Base-by-base conservation (phyloP, 2,797 vertebrate genomes). In the Channallabes apus region DNA sequence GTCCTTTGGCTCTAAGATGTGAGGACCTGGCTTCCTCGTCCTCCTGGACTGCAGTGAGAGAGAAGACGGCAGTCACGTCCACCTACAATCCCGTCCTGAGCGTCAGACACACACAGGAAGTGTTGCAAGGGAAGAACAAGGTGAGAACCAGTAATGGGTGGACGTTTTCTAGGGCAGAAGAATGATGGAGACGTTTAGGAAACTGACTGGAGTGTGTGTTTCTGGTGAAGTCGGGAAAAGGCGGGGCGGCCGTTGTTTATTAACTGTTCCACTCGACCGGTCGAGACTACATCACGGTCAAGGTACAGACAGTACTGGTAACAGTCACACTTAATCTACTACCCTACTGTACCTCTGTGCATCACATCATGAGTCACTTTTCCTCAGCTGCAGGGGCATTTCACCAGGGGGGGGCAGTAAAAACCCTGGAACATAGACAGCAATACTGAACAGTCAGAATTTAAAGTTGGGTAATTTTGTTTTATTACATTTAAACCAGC, bases 121-220 rank as follows among this genome's bases (percentile, higher is more conserved):
- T 96, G 69, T 95, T 98, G 90, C 96, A 96, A 89, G 97, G 97
- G 87, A 98, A 96, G 93, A 97, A 96, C 82, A 98, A 97, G 97
- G 98, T 99, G 95, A 82, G 92, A 79, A 22, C 71, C 72, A 54
- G 22, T 32, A 58, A 61, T 41, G 79, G 78, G 67, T 77, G 83
- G 77, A 73, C 29, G 56, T 83, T 65, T 22, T 24, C 54, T 14
- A 58, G 8, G 58, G 32, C 58, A 62, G 73, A 41, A 38, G 62
- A 38, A 0, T 58, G 35, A 85, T 80, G 4, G 29, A 61, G 29
- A 79, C 64, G 15, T 58, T 58, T 38, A 62, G 72, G 69, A 77
- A 81, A 0, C 14, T 15, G 9, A 4, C 24, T 73, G 24, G 64
- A 73, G 82, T 62, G 85, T 41, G 35, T 4, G 22, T 38, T 78